These are phyloP conservation scores for Drosophila melanica DNA, from an alignment of 1,140 invertebrate genomes.

Conservation along the genomic window DNA sequence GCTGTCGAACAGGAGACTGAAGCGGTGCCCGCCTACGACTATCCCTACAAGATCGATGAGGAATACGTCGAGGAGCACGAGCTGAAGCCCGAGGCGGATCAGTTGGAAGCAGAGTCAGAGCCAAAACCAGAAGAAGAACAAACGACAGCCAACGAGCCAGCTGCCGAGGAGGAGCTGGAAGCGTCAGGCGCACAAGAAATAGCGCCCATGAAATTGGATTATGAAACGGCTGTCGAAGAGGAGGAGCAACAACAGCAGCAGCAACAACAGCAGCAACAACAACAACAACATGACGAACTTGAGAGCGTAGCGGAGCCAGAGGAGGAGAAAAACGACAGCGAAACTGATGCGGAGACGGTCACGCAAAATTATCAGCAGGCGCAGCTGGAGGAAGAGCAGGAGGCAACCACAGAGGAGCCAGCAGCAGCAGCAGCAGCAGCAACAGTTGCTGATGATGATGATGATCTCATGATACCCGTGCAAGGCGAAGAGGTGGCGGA, in stretches of 20 bases:
- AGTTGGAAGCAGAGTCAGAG: constrained; percentile 16
- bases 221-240: constrained; percentile 59
- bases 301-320: constrained; percentile 26
- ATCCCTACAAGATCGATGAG: constrained; percentile 81
- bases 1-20: constrained; percentile 53
- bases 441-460: constrained; percentile 48
- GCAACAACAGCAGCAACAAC: constrained; percentile 13
- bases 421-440: constrained; percentile 20
- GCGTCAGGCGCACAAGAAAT: constrained; percentile 63
- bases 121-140: constrained; percentile 1
- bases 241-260: constrained; percentile 34
- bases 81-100: constrained; percentile 43
- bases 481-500: constrained; percentile 51
- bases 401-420: constrained; percentile 1
- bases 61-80: constrained; percentile 73
- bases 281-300: constrained; percentile 39
- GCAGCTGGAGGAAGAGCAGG: constrained; percentile 32
- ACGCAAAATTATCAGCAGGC: constrained; percentile 39
- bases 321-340: constrained; percentile 34
- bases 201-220: constrained; percentile 76
- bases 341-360: constrained; percentile 38
- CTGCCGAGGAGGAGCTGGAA: constrained; percentile 38
- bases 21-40: constrained; percentile 65
- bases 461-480: constrained; percentile 67
- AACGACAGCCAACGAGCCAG: constrained; percentile 17